These are phyloP conservation scores for Periophthalmus magnuspinnatus DNA, from an alignment of 2,797 vertebrate species.

Conservation along the genomic window DNA sequence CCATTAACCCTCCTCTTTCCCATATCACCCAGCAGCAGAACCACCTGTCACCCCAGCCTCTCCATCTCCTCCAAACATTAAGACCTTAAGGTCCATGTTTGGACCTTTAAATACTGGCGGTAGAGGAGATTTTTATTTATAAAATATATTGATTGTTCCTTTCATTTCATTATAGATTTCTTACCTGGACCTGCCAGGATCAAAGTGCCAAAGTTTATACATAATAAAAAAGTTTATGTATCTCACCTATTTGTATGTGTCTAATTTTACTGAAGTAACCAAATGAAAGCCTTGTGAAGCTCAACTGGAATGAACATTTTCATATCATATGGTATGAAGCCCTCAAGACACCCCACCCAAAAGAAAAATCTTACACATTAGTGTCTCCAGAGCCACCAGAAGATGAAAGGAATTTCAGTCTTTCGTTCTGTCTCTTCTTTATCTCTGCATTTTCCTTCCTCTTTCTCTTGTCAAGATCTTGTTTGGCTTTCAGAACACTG, in stretches of 20 bases:
- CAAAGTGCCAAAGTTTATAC: not conserved
- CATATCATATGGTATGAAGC: constrained; percentile 11
- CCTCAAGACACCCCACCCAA: constrained; percentile 22
- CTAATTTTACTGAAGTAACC: not conserved
- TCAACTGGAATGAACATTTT: constrained; percentile 40
- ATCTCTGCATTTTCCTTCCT: constrained; percentile 9
- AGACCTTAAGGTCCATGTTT: too few species aligned
- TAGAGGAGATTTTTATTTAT: too few species aligned
- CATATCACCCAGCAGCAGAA: not conserved
- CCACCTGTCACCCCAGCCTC: not conserved
- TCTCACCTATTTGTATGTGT: not conserved
- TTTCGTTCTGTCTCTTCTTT: constrained; percentile 12
- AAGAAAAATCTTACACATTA: constrained; percentile 17
- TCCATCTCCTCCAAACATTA: not conserved
- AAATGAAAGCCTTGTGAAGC: constrained; percentile 16
- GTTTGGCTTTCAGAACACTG: not conserved
- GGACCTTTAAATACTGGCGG: too few species aligned
- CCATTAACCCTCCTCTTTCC: too few species aligned
- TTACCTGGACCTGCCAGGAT: too few species aligned
- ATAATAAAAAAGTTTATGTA: not conserved
- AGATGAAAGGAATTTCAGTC: constrained; percentile 39
- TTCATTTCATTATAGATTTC: too few species aligned
- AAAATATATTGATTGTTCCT: too few species aligned
- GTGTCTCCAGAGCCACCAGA: constrained; percentile 16
- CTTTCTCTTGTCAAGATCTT: not conserved